Conservation (phyloP, 2,797 vertebrate genomes). For the Loris lydekkerianus region DNA sequence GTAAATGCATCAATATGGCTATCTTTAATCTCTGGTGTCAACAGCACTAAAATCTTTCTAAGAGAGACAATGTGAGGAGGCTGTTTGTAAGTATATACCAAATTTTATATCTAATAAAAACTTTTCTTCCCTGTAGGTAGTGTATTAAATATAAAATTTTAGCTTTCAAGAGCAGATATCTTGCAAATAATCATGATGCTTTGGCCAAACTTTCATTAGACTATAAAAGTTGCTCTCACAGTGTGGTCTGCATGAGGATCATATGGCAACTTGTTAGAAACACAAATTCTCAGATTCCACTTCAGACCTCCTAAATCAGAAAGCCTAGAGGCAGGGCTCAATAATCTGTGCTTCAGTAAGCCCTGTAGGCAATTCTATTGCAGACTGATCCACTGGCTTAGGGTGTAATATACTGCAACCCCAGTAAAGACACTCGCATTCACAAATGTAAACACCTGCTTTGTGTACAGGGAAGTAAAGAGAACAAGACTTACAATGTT, state of each 20-base stretch:
- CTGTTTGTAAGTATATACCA: not conserved
- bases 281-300: not conserved
- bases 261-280: not conserved
- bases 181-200: not conserved
- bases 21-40: not conserved
- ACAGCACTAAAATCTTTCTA: not conserved
- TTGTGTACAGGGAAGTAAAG: not conserved
- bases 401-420: not conserved
- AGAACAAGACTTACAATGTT: not conserved
- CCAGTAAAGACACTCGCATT: not conserved
- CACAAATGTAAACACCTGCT: not conserved
- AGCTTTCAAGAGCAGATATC: not conserved
- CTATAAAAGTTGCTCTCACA: not conserved
- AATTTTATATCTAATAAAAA: not conserved
- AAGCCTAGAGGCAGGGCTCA: not conserved
- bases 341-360: not conserved
- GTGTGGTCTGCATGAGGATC: not conserved
- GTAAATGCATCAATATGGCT: not conserved
- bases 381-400: not conserved
- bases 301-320: not conserved
- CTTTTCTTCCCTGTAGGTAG: not conserved
- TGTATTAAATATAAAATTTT: not conserved
- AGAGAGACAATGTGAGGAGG: not conserved
- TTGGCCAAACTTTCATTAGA: not conserved
- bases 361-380: not conserved